Conservation (phyloP, 1,140 invertebrate species). For the Drosophila subpulchrella region DNA sequence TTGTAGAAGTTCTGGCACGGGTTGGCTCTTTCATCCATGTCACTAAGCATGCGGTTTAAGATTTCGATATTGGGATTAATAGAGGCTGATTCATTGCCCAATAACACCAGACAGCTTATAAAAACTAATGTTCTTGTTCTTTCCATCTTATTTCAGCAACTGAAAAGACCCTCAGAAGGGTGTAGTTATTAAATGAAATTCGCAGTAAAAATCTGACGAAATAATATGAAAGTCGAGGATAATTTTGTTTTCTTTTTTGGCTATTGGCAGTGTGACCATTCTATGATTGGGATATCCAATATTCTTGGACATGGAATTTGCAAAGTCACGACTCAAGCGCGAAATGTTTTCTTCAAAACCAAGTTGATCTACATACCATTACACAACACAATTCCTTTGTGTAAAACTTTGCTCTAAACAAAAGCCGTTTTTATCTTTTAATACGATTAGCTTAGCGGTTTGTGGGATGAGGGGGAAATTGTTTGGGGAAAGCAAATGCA, state of each 20-base stretch:
- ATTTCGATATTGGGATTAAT: background rate
- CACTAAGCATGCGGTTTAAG: background rate
- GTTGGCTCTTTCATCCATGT: background rate
- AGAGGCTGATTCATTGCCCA: background rate
- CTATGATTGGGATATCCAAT: background rate
- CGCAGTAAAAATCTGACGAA: background rate
- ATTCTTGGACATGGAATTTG: background rate
- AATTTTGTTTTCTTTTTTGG: background rate
- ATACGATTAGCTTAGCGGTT: conserved; percentile 48
- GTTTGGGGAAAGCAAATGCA: conserved; percentile 36
- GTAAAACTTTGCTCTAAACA: conserved; percentile 67
- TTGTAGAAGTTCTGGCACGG: conserved; percentile 1
- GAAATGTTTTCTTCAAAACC: no score
- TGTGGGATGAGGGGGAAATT: conserved; percentile 31
- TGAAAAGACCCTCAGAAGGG: background rate
- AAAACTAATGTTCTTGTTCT: background rate
- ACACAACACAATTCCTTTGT: conserved; percentile 30
- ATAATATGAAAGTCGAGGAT: background rate
- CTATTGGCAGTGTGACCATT: background rate
- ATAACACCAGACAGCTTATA: background rate
- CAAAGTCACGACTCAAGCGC: no score
- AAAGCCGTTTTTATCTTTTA: conserved; percentile 60
- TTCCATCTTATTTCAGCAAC: background rate
- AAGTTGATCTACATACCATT: background rate
- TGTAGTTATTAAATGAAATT: background rate